phyloP scores from a whole-genome alignment of 2,888 invertebrate genomes.

The Drosophila putrida region DNA sequence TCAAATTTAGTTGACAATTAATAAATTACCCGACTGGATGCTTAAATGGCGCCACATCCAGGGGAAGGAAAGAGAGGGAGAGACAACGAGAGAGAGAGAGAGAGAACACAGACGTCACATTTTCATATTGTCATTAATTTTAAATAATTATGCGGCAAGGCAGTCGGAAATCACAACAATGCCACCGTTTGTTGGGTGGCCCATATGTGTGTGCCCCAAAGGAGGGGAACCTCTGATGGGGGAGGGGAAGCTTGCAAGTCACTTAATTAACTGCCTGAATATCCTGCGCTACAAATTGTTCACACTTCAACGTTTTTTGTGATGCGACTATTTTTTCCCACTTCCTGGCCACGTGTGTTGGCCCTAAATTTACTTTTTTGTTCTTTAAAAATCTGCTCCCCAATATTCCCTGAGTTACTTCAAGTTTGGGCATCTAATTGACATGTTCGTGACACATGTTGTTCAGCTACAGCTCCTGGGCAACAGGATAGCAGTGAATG shows the following conservation, averaged over 20 bases:
- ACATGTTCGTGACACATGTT: conserved; percentile 82
- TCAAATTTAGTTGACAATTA: conserved; percentile 85
- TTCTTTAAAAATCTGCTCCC: conserved; percentile 32
- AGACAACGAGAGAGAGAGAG: not conserved
- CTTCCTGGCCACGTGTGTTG: conserved; percentile 49
- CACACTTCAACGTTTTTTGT: conserved; percentile 81
- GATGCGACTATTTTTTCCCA: conserved; percentile 24
- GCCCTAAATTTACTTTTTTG: conserved; percentile 11
- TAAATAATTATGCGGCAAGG: conserved; percentile 74
- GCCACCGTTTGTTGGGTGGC: conserved; percentile 63
- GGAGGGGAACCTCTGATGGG: not conserved
- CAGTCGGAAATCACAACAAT: conserved; percentile 72
- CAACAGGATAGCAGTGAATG: conserved; percentile 17
- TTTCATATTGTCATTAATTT: conserved; percentile 79
- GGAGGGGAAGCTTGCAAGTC: conserved; percentile 5
- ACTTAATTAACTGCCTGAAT: conserved; percentile 76
- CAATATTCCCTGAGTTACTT: conserved; percentile 8
- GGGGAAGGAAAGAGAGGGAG: not conserved
- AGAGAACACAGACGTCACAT: conserved; percentile 36
- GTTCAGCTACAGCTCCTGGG: conserved; percentile 53
- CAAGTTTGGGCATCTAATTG: conserved; percentile 72
- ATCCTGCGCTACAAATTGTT: conserved; percentile 78
- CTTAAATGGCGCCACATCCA: conserved; percentile 83
- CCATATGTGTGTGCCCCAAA: conserved; percentile 65
- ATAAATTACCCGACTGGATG: conserved; percentile 82